Evolutionary conservation across 1,140 invertebrate genomes (phyloP).

Genomic region (Drosophila quadrilineata): DNA sequence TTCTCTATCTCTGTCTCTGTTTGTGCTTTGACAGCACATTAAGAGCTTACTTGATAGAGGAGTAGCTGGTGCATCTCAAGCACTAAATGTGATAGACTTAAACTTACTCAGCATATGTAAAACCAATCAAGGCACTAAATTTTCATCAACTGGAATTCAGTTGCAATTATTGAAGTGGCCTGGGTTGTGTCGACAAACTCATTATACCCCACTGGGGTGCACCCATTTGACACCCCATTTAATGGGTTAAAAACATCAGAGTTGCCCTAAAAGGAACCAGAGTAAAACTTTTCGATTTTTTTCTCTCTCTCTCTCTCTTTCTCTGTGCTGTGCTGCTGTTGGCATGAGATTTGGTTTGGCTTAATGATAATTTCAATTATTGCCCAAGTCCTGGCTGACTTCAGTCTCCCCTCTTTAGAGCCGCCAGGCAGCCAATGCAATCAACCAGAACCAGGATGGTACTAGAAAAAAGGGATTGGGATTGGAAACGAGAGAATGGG

Average conservation of each 20-base stretch:
- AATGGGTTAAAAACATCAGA: conserved; percentile 7
- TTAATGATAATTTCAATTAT: conserved; percentile 78
- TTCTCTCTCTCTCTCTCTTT: no score
- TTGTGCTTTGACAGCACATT: conserved; percentile 23
- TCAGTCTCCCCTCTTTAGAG: conserved; percentile 3
- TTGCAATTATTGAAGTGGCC: no score
- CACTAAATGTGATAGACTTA: not conserved
- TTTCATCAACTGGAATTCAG: no score
- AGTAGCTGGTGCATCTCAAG: not conserved
- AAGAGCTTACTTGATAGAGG: conserved; percentile 34
- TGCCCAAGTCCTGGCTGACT: conserved; percentile 50
- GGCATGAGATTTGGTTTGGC: conserved; percentile 55
- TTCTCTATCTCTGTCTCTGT: not conserved
- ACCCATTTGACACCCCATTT: not conserved
- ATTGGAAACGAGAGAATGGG: no score
- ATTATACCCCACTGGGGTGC: not conserved
- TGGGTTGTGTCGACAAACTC: no score
- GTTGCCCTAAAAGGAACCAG: not conserved
- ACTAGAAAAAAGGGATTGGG: no score
- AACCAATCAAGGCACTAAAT: not conserved
- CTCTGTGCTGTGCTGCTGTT: no score
- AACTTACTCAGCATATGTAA: not conserved
- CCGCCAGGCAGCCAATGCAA: conserved; percentile 5
- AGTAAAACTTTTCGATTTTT: conserved; percentile 33
- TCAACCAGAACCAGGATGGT: not conserved